Percentiles rank a stretch among this genome's conserved stretches.
Evolutionary conservation across 2,888 invertebrate genomes (phyloP).

Genomic region (Nebria brevicollis): DNA sequence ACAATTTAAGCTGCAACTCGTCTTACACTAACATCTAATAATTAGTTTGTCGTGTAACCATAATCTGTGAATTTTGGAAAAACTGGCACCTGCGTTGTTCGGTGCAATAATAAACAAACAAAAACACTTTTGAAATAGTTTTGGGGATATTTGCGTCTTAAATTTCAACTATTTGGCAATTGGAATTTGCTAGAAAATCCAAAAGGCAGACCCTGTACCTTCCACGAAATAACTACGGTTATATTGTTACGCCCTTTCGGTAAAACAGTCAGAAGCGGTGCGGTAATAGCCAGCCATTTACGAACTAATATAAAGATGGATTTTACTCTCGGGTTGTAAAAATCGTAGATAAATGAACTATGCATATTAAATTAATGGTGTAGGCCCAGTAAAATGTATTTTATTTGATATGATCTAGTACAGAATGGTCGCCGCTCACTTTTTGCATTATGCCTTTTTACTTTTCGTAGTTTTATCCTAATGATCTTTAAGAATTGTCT

Average conservation of each 20-base stretch:
- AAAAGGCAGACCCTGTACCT: not conserved
- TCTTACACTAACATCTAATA: too few species aligned
- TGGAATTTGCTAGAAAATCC: not conserved
- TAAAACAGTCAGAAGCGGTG: not conserved
- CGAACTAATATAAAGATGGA: not conserved
- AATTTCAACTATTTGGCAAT: not conserved
- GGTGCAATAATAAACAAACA: not conserved
- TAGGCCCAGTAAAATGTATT: too few species aligned
- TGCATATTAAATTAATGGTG: not conserved
- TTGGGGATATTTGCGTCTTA: not conserved
- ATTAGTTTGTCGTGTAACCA: not conserved
- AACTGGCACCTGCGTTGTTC: not conserved
- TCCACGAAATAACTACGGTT: not conserved
- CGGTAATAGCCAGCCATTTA: not conserved
- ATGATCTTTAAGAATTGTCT: too few species aligned
- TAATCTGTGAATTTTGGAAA: not conserved
- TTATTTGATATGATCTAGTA: too few species aligned
- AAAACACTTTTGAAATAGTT: not conserved
- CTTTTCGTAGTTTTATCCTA: too few species aligned
- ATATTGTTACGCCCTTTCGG: not conserved
- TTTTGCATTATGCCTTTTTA: too few species aligned
- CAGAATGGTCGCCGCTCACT: too few species aligned
- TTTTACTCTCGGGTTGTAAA: not conserved
- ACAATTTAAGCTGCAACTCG: too few species aligned
- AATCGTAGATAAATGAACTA: not conserved